phyloP scores from a whole-genome alignment of 2,797 vertebrate species.

The Xenopus petersii region DNA sequence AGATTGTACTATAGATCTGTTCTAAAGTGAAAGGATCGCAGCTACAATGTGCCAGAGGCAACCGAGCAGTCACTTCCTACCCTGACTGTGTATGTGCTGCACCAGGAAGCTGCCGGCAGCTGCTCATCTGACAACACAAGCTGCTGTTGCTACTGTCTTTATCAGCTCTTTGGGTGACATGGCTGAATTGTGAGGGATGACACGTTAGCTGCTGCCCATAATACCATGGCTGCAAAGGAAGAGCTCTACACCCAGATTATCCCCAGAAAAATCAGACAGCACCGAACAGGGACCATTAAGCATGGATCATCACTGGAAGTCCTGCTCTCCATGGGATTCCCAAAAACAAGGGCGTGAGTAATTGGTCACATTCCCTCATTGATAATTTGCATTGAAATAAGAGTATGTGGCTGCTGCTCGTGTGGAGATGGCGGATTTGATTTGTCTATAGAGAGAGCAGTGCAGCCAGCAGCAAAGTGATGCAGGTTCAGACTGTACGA shows the following conservation, averaged over 20 bases:
- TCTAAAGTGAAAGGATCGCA: constrained; percentile 12
- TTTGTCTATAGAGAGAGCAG: background rate
- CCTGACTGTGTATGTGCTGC: constrained; percentile 13
- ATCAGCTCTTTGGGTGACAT: constrained; percentile 33
- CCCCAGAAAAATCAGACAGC: constrained; percentile 80
- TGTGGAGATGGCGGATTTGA: background rate
- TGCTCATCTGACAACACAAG: background rate
- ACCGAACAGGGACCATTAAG: constrained; percentile 74
- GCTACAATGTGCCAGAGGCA: constrained; percentile 5
- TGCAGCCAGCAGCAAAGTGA: background rate
- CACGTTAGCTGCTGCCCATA: constrained; percentile 44
- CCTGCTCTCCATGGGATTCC: constrained; percentile 90
- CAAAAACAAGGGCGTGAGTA: constrained; percentile 87
- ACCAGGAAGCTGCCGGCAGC: constrained; percentile 23
- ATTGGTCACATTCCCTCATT: background rate
- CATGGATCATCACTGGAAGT: constrained; percentile 84
- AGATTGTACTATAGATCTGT: background rate
- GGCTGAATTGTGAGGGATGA: constrained; percentile 49
- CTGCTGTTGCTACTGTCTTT: background rate
- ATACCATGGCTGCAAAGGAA: constrained; percentile 84
- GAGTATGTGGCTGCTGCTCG: background rate
- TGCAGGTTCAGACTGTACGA: no score
- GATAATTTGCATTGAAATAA: background rate
- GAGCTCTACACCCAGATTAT: constrained; percentile 85
- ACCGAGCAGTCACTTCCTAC: constrained; percentile 27